phyloP scores from a whole-genome alignment of 2,797 vertebrate species.

The Jordanella pulchra region DNA sequence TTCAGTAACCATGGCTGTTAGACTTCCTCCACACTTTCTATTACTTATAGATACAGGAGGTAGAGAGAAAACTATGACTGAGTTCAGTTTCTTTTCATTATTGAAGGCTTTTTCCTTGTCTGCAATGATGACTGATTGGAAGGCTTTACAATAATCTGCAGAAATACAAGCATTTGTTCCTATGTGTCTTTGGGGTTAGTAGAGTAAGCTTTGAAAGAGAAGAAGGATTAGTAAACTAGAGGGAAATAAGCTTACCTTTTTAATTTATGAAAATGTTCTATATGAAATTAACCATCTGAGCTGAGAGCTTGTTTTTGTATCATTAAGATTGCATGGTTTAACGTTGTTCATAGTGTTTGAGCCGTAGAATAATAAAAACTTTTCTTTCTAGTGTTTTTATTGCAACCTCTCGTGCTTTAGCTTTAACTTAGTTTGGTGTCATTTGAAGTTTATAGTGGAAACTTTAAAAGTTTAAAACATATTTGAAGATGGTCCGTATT shows the following conservation, averaged over 20 bases:
- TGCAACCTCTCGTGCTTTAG: too few relatives aligned
- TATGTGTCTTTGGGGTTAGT: conserved; percentile 28
- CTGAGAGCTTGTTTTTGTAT: too few relatives aligned
- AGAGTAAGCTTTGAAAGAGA: conserved; percentile 35
- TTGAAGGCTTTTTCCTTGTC: conserved; percentile 38
- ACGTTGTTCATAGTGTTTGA: too few relatives aligned
- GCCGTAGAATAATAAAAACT: too few relatives aligned
- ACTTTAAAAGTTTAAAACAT: not conserved
- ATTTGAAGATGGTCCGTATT: not conserved
- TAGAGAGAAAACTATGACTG: conserved; percentile 18
- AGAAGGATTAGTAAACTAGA: not conserved
- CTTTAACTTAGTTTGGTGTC: not conserved
- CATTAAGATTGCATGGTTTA: too few relatives aligned
- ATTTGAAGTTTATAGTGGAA: not conserved
- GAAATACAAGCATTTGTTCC: conserved; percentile 44
- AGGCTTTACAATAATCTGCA: conserved; percentile 56
- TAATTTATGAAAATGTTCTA: conserved; percentile 5
- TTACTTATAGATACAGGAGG: conserved; percentile 26
- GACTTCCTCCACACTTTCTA: conserved; percentile 35
- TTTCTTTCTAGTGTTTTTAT: too few relatives aligned
- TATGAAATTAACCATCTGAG: conserved; percentile 7
- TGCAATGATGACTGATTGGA: conserved; percentile 29
- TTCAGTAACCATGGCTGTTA: conserved; percentile 39
- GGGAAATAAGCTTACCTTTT: conserved; percentile 16
- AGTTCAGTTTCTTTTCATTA: conserved; percentile 24